phyloP scores from a whole-genome alignment of 2,113 vertebrate genomes.

The Apaloderma vittatum region DNA sequence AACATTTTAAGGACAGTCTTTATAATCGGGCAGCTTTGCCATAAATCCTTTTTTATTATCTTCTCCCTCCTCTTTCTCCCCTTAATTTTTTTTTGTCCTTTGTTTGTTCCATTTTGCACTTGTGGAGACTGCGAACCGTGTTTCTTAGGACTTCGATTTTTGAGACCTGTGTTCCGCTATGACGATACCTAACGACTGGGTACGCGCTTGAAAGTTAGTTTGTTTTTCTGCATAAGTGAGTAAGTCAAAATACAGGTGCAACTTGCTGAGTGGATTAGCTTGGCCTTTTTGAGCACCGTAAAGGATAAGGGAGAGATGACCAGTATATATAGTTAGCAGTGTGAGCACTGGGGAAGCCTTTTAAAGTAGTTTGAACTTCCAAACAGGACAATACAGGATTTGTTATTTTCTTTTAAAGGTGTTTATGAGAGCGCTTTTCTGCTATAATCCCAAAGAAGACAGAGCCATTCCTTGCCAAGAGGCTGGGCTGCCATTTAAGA shows the following conservation, averaged over 20 bases:
- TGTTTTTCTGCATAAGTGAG: neutral
- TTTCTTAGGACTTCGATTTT: neutral
- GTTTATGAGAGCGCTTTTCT: constrained; percentile 91
- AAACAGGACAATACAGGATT: neutral
- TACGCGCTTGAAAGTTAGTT: neutral
- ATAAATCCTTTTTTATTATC: neutral
- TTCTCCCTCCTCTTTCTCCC: neutral
- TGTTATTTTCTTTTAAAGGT: constrained; percentile 77
- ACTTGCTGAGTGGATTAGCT: no score
- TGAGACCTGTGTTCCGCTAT: neutral
- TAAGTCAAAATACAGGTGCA: neutral
- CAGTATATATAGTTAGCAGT: fast-evolving
- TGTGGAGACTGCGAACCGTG: neutral
- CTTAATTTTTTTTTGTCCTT: neutral
- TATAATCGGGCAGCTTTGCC: neutral
- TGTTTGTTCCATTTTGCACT: neutral
- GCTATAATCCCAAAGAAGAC: constrained; percentile 93
- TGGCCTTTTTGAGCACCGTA: neutral
- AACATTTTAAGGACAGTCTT: neutral
- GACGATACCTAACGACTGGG: neutral
- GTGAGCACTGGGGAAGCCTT: neutral
- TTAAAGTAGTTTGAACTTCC: neutral
- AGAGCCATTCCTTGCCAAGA: constrained; percentile 95
- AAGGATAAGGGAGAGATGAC: neutral
- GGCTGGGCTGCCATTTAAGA: constrained; percentile 91